Base-by-base conservation (phyloP, 2,113 vertebrate species). In the Pterocles burchelli region DNA sequence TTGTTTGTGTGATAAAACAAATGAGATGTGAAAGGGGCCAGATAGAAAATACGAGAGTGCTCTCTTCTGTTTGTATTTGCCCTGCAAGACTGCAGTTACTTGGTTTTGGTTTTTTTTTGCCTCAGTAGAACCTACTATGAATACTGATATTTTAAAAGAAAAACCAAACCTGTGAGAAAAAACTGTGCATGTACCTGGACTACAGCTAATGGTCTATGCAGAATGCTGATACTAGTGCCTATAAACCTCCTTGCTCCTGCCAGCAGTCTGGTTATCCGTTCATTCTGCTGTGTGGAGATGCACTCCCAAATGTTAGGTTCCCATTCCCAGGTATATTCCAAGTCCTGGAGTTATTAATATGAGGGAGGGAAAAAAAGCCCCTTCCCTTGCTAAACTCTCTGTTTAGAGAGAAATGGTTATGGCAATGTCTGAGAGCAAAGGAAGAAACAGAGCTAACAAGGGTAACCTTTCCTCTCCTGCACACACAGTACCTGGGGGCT, bases 11-110 rank as follows among this genome's bases (percentile, higher is more conserved):
- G 67, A 51, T 78, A 78, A 77, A 95, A 66, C 48, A 85, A 86
- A 92, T 9, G 48, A 83, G 49, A 84, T 94, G 79, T 74, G 68
- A 89, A 95, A 80, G 61, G 61, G 89, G 48, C 57, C 48, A 72
- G 70, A 58, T 38, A 90, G 70, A 77, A 90, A 83, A 76, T 18
- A 65, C 3, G 5, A 80, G 29, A 74, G 52, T 7, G 2, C 74
- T 86, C 38, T 90, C 67, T 92, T 83, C 68, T 86, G 73, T 77
- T 89, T 92, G 55, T 81, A 41, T 89, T 92, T 46, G 20, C 26
- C 9, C 34, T 4, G 4, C 4, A 13, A 86, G 77, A 48, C 48
- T 93, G 89, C 83, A 92, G 59, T 84, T 70, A 62, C 75, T 66
- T 74, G 33, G 11, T n/a, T n/a, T n/a, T n/a, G 24, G 12, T 19